Evolutionary conservation across 2,888 invertebrate species (phyloP).

Genomic region (Brenthis ino): DNA sequence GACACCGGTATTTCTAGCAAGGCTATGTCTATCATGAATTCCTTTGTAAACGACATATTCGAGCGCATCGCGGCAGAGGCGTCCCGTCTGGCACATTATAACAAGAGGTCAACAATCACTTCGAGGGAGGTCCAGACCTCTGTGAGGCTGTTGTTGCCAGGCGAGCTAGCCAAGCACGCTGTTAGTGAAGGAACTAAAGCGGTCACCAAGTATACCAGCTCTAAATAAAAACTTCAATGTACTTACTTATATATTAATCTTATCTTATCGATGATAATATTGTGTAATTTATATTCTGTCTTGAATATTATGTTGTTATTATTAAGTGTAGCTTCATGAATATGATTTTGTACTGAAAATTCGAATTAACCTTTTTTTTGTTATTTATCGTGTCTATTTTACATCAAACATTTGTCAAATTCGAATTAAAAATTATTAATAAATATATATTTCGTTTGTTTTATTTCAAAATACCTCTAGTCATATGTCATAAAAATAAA

Average conservation of each 20-base stretch:
- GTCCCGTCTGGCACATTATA: constrained; percentile 84
- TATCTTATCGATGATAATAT: background rate
- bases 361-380: too few species aligned
- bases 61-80: constrained; percentile 86
- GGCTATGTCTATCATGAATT: constrained; percentile 87
- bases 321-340: background rate
- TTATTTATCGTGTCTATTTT: too few species aligned
- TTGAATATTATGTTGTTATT: too few species aligned
- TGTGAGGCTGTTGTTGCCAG: constrained; percentile 85
- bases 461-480: too few species aligned
- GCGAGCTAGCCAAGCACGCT: constrained; percentile 87
- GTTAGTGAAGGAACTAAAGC: constrained; percentile 86
- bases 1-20: constrained; percentile 79
- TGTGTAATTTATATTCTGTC: background rate
- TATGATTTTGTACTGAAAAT: too few species aligned
- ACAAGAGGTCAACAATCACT: constrained; percentile 85
- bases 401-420: too few species aligned
- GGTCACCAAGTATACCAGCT: constrained; percentile 82
- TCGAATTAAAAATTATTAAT: too few species aligned
- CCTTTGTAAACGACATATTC: constrained; percentile 88
- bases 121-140: constrained; percentile 87
- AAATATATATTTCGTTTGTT: too few species aligned
- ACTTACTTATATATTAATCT: background rate
- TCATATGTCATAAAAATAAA: too few species aligned
- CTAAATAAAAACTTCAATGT: constrained; percentile 48